phyloP scores from a whole-genome alignment of 2,888 invertebrate genomes.

The Acrobasis consociella region DNA sequence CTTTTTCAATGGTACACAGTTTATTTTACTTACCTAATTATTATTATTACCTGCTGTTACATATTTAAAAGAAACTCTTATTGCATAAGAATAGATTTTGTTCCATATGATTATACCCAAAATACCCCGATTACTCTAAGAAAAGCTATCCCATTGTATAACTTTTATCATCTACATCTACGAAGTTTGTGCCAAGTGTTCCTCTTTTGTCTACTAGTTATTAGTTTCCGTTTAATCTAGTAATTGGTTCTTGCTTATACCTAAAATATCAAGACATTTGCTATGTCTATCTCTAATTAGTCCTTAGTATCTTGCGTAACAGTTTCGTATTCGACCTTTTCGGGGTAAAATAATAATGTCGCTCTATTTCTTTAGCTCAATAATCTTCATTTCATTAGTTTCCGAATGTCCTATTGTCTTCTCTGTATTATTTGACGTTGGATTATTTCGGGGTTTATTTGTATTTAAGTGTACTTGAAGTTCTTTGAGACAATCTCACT shows the following conservation, averaged over 20 bases:
- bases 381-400: background rate
- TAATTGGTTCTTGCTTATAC: background rate
- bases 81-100: no score
- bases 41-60: no score
- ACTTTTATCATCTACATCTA: background rate
- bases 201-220: background rate
- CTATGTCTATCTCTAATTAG: background rate
- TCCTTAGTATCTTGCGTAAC: background rate
- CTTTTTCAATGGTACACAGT: no score
- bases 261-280: background rate
- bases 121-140: background rate
- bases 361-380: background rate
- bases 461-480: no score
- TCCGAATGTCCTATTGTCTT: no score
- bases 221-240: slow-evolving; percentile 1
- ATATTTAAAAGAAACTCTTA: no score
- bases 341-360: background rate
- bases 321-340: background rate
- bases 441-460: no score
- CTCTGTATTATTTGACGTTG: no score
- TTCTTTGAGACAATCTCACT: no score
- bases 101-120: no score
- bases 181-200: background rate
- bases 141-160: background rate
- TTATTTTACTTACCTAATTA: no score